These are phyloP conservation scores for Plagodis pulveraria DNA, from an alignment of 2,888 invertebrate genomes.

Conservation along the genomic window DNA sequence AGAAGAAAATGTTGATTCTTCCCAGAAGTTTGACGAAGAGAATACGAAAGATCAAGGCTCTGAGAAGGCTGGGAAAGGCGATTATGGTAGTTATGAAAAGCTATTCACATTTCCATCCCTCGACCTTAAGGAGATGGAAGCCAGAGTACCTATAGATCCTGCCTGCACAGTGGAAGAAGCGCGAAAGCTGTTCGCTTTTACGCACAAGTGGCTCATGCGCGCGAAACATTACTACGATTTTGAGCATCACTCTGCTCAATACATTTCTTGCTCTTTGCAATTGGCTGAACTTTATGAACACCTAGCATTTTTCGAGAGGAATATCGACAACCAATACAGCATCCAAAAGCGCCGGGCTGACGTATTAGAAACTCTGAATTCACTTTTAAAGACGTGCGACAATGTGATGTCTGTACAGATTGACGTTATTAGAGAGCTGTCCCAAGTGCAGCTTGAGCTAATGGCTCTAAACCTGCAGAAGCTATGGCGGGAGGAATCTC, in stretches of 20 bases:
- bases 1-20: constrained; percentile 45
- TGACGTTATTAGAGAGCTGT: constrained; percentile 84
- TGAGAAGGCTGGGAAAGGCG: constrained; percentile 68
- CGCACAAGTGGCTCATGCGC: constrained; percentile 85
- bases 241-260: constrained; percentile 84
- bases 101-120: constrained; percentile 65
- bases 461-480: constrained; percentile 86
- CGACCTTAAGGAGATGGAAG: constrained; percentile 67
- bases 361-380: constrained; percentile 83
- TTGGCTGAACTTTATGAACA: constrained; percentile 87
- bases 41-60: constrained; percentile 64
- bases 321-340: constrained; percentile 85
- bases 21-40: constrained; percentile 60
- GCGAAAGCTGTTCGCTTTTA: constrained; percentile 80
- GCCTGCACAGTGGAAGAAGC: constrained; percentile 74
- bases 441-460: constrained; percentile 86
- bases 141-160: constrained; percentile 58
- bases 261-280: constrained; percentile 85
- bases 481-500: constrained; percentile 80
- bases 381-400: constrained; percentile 78
- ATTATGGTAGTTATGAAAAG: constrained; percentile 51
- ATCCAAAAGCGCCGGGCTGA: constrained; percentile 86
- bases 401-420: constrained; percentile 81
- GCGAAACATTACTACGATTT: constrained; percentile 85
- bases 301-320: constrained; percentile 89